Evolutionary conservation across 2,888 invertebrate genomes (phyloP).

Genomic region (Pachliopta kotzebuea): DNA sequence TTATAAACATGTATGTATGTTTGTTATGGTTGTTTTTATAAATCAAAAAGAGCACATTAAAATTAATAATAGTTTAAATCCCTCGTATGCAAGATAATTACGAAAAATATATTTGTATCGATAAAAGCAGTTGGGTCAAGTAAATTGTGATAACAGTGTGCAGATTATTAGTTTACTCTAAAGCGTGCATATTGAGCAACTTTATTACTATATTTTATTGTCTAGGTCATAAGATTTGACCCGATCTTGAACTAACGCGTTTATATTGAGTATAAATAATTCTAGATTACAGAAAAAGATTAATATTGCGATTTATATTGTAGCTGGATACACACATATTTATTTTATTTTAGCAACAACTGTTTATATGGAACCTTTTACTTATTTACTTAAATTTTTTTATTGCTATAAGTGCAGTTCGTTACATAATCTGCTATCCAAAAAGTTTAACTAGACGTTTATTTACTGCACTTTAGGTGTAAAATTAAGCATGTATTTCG

Average conservation of each 20-base stretch:
- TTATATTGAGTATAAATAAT: conserved; percentile 25
- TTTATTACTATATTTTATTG: conserved; percentile 51
- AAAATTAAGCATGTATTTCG: no score
- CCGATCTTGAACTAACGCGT: conserved; percentile 40
- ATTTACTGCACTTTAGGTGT: no score
- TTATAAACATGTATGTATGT: no score
- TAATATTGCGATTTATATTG: neutral
- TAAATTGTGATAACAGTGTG: conserved; percentile 4
- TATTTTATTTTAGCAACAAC: neutral
- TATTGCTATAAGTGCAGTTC: no score
- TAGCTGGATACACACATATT: neutral
- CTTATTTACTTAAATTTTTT: no score
- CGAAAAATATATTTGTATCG: neutral
- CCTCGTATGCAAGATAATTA: neutral
- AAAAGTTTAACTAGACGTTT: no score
- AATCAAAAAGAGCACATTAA: no score
- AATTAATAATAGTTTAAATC: no score
- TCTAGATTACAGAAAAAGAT: conserved; percentile 9
- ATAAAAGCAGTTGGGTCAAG: conserved; percentile 6
- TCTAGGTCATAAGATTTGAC: conserved; percentile 56
- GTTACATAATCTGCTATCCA: no score
- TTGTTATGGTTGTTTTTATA: no score
- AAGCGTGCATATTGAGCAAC: conserved; percentile 42
- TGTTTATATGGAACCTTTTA: no score
- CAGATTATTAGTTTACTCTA: neutral